Evolutionary conservation across 2,888 invertebrate species (phyloP), one percentile per base, ranked within the genome.

Genomic region (Allacma fusca): DNA sequence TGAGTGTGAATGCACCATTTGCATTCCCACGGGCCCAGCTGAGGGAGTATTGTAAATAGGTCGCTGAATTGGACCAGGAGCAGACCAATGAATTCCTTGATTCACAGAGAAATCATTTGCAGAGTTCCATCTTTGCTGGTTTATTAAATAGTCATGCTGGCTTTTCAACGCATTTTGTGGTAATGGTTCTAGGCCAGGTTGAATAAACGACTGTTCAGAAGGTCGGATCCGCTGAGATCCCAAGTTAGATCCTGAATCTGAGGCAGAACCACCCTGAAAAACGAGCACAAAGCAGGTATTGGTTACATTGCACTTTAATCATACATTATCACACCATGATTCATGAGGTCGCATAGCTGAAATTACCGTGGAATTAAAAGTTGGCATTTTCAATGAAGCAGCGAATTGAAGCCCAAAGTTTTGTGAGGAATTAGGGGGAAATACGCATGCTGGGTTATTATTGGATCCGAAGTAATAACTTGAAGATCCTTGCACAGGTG

Each of bases 401-500:
- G 71, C 29, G 57, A 76, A 76, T 28, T 67, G 76, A 21, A 68
- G 68, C 26, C 76, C 76, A 40, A 67, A 68, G 40, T 34, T 76
- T 43, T 76, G 76, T 23, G 76, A 59, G 24, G 43, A 43, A 40
- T 26, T 69, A 28, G 76, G 50, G 5, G 76, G 79, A 67, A 80
- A 83, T 12, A 83, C 82, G 13, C 79, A 81, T 59, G 75, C 76
- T 44, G 77, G 79, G 76, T 80, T 82, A 26, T 80, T 80, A 28
- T 81, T 78, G 34, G 78, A 77, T 23, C 81, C 81, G 21, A 80
- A 81, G 64, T 83, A 83, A 74, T 82, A 81, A 2, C 73, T 77
- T 0, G 81, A 80, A 1, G 80, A 78, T 2, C 69, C 77, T 76
- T 82, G 82, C 1, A 83, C 83, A 9, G 82, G 81, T 21, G 81